Evolutionary conservation across 1,140 invertebrate species (phyloP).

Genomic region (Oryzaephilus surinamensis): DNA sequence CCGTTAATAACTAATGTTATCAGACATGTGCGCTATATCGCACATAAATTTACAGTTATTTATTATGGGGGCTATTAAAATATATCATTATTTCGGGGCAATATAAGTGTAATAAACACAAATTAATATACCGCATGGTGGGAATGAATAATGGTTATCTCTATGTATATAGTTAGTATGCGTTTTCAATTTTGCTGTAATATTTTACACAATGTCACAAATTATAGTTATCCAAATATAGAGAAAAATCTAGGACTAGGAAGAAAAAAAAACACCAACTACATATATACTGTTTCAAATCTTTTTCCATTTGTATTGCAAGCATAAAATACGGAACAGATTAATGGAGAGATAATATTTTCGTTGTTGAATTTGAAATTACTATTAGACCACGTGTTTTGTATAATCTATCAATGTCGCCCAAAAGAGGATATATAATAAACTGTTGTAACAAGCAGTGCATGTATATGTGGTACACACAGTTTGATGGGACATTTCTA

Average conservation of each 20-base stretch:
- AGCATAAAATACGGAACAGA: neutral
- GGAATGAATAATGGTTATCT: no score
- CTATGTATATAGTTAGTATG: no score
- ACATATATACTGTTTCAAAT: neutral
- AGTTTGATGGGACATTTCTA: slow-evolving; percentile 7
- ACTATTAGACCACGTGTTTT: slow-evolving; percentile 15
- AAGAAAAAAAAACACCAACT: neutral
- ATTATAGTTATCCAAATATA: no score
- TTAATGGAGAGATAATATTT: slow-evolving; percentile 3
- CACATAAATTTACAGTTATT: no score
- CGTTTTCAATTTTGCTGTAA: no score
- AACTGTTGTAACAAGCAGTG: slow-evolving; percentile 13
- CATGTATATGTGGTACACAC: slow-evolving; percentile 14
- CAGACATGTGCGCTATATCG: no score
- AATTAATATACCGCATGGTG: no score
- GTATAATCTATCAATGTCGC: slow-evolving; percentile 23
- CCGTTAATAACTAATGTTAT: no score
- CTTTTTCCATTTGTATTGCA: neutral
- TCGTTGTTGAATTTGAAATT: slow-evolving; percentile 9
- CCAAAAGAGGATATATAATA: slow-evolving; percentile 18
- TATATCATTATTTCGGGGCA: no score
- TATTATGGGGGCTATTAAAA: no score
- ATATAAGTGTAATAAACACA: no score
- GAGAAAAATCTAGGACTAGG: neutral
- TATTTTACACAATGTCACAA: no score